These are phyloP conservation scores for Tenebrio molitor DNA, from an alignment of 1,140 invertebrate species.

Conservation along the genomic window DNA sequence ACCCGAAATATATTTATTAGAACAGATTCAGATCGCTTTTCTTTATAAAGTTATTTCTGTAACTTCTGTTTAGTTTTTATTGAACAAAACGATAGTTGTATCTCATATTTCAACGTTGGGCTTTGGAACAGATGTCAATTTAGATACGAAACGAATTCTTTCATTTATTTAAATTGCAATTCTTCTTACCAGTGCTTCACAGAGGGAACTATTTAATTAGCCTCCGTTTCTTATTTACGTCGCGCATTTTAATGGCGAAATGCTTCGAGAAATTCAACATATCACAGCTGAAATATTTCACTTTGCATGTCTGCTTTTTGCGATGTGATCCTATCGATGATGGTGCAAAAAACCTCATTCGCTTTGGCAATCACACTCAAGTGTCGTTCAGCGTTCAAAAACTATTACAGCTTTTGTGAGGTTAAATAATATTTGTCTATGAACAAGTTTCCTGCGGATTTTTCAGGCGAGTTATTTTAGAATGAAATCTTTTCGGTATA, in stretches of 20 bases:
- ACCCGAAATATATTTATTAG: constrained; percentile 23
- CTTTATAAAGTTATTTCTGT: constrained; percentile 9
- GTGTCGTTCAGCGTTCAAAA: neutral
- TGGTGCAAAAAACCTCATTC: no score
- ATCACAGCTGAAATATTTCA: no score
- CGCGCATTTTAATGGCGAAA: no score
- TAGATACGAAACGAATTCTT: no score
- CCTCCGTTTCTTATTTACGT: no score
- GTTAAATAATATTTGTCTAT: constrained; percentile 18
- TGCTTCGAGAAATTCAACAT: no score
- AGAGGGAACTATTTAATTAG: no score
- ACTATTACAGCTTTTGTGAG: constrained; percentile 6
- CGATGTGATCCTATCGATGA: no score
- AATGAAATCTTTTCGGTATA: constrained; percentile 21
- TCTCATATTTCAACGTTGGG: no score
- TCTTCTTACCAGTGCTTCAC: no score
- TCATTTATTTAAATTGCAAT: no score
- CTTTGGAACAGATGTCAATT: no score
- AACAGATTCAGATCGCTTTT: constrained; percentile 9
- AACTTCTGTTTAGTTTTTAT: neutral
- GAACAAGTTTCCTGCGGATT: constrained; percentile 21
- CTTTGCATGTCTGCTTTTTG: neutral
- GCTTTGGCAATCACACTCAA: neutral
- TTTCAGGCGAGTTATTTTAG: constrained; percentile 26
- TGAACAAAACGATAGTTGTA: neutral